phyloP scores from a whole-genome alignment of 2,113 vertebrate genomes.

The Rattus norvegicus region GRCr8 NC_086024.1:124462501-124463000 shows the following conservation, averaged over 20 bases:
- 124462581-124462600: constrained; percentile 50
- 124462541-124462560: constrained; percentile 35
- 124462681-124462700: neutral
- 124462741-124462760: neutral
- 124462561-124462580: constrained; percentile 48
- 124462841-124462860: neutral
- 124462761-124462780: neutral
- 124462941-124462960: neutral
- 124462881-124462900: neutral
- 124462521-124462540: neutral
- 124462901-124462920: neutral
- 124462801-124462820: neutral
- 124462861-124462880: neutral
- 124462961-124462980: neutral
- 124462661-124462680: neutral
- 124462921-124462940: neutral
- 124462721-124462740: neutral
- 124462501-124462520: neutral
- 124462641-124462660: constrained; percentile 30
- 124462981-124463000: neutral
- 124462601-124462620: neutral
- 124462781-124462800: constrained; percentile 23
- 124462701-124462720: constrained; percentile 4
- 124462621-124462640: neutral
- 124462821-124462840: neutral